Conservation (phyloP, 1,140 invertebrate species). For the Augochlora pura region DNA sequence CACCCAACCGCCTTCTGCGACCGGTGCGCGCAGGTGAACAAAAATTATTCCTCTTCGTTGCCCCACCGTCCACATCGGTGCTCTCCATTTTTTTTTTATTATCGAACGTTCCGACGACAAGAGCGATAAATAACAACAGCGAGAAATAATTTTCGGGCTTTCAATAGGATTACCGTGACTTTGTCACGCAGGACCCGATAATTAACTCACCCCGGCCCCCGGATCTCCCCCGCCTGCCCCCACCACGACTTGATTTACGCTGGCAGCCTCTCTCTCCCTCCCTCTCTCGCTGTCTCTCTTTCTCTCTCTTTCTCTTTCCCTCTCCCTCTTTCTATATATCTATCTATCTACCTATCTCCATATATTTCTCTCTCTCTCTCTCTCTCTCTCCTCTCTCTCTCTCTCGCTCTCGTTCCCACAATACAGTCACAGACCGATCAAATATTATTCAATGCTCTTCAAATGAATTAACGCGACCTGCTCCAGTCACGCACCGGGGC, state of each 20-base stretch:
- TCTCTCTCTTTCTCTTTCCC: too few species aligned
- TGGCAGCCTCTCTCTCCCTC: neutral
- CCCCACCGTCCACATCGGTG: too few species aligned
- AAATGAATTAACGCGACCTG: slow-evolving; percentile 1
- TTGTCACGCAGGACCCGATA: slow-evolving; percentile 3
- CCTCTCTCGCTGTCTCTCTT: too few species aligned
- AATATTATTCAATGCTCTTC: slow-evolving; percentile 33
- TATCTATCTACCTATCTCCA: too few species aligned
- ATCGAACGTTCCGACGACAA: neutral
- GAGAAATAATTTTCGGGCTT: slow-evolving; percentile 1
- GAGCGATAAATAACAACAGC: neutral
- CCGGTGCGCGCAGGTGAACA: neutral
- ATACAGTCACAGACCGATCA: slow-evolving; percentile 30
- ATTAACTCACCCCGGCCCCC: neutral
- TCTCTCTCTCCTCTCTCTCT: too few species aligned
- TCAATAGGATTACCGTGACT: slow-evolving; percentile 2
- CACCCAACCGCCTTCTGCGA: neutral
- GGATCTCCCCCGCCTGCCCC: too few species aligned
- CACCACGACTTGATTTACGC: neutral
- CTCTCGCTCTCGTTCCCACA: neutral
- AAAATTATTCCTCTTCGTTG: neutral
- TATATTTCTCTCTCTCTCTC: too few species aligned
- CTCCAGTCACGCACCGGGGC: slow-evolving; percentile 8
- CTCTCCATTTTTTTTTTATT: neutral
- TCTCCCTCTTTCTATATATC: too few species aligned